phyloP scores from a whole-genome alignment of 2,113 vertebrate genomes.

The Paratilapia polleni region DNA sequence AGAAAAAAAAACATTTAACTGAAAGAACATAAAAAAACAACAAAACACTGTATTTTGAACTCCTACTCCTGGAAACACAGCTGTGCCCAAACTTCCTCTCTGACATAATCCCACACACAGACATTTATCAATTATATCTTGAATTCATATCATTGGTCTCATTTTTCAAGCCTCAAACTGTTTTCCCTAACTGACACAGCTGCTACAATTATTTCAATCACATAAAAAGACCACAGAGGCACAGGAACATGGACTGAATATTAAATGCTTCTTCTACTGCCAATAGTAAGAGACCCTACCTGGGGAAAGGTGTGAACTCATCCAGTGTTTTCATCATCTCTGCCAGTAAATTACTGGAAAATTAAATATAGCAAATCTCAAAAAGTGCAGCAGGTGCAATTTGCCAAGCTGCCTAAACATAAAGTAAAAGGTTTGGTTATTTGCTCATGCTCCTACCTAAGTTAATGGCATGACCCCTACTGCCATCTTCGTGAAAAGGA shows the following conservation, averaged over 20 bases:
- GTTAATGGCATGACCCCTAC: constrained; percentile 22
- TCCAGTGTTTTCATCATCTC: constrained; percentile 22
- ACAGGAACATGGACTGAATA: constrained; percentile 50
- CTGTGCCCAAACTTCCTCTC: not conserved
- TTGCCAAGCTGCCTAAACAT: constrained; percentile 15
- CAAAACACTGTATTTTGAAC: not conserved
- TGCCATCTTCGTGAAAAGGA: constrained; percentile 1
- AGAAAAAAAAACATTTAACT: not conserved
- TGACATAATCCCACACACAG: not conserved
- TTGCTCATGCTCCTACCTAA: not conserved
- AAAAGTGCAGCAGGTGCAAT: constrained; percentile 16
- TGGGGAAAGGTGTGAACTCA: constrained; percentile 11
- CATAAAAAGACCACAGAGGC: constrained; percentile 34
- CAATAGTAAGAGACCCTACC: constrained; percentile 17
- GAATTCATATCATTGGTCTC: not conserved
- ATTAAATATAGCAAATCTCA: constrained; percentile 21
- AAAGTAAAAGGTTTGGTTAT: constrained; percentile 13
- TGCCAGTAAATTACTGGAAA: constrained; percentile 37
- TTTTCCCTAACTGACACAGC: constrained; percentile 33
- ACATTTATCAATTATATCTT: constrained; percentile 9
- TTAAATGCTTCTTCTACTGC: constrained; percentile 9
- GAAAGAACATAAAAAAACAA: not conserved
- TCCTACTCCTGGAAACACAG: not conserved
- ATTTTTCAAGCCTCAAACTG: not conserved
- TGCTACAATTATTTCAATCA: constrained; percentile 58